Evolutionary conservation across 1,140 invertebrate species (phyloP), one percentile per base, ranked within the genome.

Genomic region (Rhopalosiphum padi): DNA sequence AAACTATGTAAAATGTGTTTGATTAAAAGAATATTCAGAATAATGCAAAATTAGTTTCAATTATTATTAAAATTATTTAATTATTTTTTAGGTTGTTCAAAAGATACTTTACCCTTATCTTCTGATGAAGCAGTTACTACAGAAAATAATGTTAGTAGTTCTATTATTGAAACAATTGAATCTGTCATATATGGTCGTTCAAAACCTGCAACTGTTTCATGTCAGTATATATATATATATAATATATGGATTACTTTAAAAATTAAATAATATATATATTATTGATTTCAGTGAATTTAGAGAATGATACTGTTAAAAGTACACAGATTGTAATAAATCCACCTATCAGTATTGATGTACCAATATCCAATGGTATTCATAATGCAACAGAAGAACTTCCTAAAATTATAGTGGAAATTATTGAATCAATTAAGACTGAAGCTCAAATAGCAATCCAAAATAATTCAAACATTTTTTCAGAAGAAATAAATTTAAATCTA

Each of bases 161-260:
- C 90, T 68, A 94, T 95, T 46, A 94, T 93, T 90, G 95, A 95
- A 94, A 94, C 94, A 48, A 95, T 95, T 93, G 95, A 95, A 94
- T 95, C 95, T 94, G 95, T 95, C 35, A 94, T 95, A 9, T 95
- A 94, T 93, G 94, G 94, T 82, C 93, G 94, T 89, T 88, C 85
- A 46, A 89, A 89, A 37, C 41, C 37, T 55, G 18, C 43, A 35
- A 89, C 37, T 25, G 35, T 60, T 53, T 30, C 60, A 53, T 89
- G 85, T 89, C 18, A 89, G 85, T 86, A 68, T 83, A 43, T 5
- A 35, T n/a, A 53, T 4, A 21, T 92, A 90, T 90, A 53, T 4
- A 21, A 53, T 4, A 21, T 91, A 90, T 90, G 0, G 7, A 18
- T 51, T 23, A 83, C 15, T 77, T 77, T 18, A 77, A 77, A 6